phyloP scores from a whole-genome alignment of 2,797 vertebrate genomes.

The Miopithecus talapoin region DNA sequence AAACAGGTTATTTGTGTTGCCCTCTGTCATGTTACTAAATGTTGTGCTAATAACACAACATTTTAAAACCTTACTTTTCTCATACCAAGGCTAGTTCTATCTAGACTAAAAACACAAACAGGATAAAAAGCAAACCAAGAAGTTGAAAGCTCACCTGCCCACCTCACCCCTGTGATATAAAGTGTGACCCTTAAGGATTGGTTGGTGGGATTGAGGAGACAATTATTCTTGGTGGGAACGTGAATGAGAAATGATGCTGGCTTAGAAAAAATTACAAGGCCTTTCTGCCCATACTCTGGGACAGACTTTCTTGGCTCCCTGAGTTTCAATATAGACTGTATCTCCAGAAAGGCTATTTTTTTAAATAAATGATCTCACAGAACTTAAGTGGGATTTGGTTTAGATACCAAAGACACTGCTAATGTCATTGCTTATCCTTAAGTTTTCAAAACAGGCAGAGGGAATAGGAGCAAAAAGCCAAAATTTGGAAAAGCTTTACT shows the following conservation, averaged over 20 bases:
- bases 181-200: not conserved
- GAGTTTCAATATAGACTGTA: not conserved
- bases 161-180: constrained; percentile 67
- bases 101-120: constrained; percentile 90
- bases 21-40: constrained; percentile 85
- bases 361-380: constrained; percentile 56
- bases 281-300: not conserved
- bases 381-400: constrained; percentile 28
- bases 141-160: constrained; percentile 75
- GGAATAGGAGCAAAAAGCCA: constrained; percentile 65
- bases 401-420: constrained; percentile 81
- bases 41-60: constrained; percentile 90
- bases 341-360: constrained; percentile 55
- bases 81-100: constrained; percentile 86
- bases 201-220: constrained; percentile 7
- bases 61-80: constrained; percentile 84
- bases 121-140: constrained; percentile 80
- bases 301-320: not conserved
- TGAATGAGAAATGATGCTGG: constrained; percentile 5
- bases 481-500: constrained; percentile 70
- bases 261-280: constrained; percentile 3
- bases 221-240: not conserved
- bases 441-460: constrained; percentile 66
- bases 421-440: constrained; percentile 64
- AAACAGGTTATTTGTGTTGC: constrained; percentile 85